phyloP scores from a whole-genome alignment of 2,888 invertebrate genomes.

The Lasioglossum morio region DNA sequence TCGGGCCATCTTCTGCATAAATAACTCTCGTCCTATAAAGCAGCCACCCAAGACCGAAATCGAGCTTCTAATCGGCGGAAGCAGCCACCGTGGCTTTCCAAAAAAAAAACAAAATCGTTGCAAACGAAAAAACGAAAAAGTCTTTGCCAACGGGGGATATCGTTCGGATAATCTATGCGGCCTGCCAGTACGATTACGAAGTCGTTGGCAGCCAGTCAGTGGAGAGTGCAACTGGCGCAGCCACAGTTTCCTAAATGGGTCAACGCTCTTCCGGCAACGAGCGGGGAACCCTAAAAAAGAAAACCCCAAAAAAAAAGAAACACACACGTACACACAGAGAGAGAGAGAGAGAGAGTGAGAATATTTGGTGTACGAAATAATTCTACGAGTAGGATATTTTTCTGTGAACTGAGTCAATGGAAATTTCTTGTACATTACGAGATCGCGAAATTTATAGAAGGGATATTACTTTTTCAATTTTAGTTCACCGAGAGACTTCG shows the following conservation, averaged over 20 bases:
- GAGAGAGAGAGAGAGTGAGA: too few species aligned
- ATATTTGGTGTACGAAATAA: background rate
- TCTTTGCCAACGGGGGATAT: background rate
- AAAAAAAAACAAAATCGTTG: background rate
- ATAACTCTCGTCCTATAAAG: background rate
- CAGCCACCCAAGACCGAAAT: background rate
- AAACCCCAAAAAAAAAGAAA: background rate
- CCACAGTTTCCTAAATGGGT: constrained; percentile 11
- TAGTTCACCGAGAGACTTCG: background rate
- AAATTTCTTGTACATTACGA: background rate
- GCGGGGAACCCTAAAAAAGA: background rate
- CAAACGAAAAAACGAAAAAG: background rate
- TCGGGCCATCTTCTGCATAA: background rate
- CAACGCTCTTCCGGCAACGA: constrained; percentile 5
- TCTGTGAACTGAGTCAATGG: background rate
- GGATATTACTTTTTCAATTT: constrained; percentile 1
- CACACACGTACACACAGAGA: background rate
- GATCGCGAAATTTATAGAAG: background rate
- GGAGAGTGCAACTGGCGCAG: constrained; percentile 4
- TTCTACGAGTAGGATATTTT: background rate
- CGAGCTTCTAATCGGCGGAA: background rate
- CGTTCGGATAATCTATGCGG: constrained; percentile 5
- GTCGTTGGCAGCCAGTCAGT: constrained; percentile 11
- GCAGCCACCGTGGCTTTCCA: background rate
- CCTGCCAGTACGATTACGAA: constrained; percentile 9